Evolutionary conservation across 2,113 vertebrate genomes (phyloP), one percentile per base, ranked within the genome.

Genomic region (Anguilla rostrata): DNA sequence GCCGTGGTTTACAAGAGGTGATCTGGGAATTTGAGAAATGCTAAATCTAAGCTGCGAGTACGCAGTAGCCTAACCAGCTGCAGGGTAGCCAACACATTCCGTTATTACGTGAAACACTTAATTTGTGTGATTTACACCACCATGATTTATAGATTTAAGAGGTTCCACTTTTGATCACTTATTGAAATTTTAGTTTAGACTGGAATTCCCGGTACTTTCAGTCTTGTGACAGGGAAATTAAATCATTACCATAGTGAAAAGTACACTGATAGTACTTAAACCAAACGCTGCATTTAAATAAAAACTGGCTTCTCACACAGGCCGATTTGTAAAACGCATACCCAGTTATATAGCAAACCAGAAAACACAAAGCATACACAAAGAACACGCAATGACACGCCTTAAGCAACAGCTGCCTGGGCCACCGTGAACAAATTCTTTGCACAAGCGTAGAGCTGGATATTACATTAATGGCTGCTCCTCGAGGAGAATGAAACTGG

Each of bases 261-360:
- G 88, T 46, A 46, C 88, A 94, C 89, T 89, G 83, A 29, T 79
- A 26, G 18, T 20, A 80, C 80, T 26, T 43, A 16, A 12, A 20
- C 26, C 26, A 43, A 78, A 40, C 5, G 66, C 63, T 18, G 34
- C 66, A 53, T 66, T 43, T 34, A 85, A n/a, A 34, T 34, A 11
- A 82, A 2, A 12, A 26, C 39, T 2, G 16, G 12, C 5, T 26
- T 12, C n/a, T n/a, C 14, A 34, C 49, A 60, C 20, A 16, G n/a
- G 71, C 26, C 71, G n/a, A 9, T 75, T 75, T n/a, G n/a, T 12
- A 34, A 75, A 75, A 75, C 8, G 71, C n/a, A 14, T 75, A 26
- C 6, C n/a, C 11, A 34, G 11, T 26, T 75, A 46, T 46, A 4
- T 46, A 6, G 60, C 22, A 66, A 66, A 75, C n/a, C n/a, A 34